Evolutionary conservation across 2,113 vertebrate genomes (phyloP), one percentile per base, ranked within the genome.

Genomic region (Harpagus bidentatus): DNA sequence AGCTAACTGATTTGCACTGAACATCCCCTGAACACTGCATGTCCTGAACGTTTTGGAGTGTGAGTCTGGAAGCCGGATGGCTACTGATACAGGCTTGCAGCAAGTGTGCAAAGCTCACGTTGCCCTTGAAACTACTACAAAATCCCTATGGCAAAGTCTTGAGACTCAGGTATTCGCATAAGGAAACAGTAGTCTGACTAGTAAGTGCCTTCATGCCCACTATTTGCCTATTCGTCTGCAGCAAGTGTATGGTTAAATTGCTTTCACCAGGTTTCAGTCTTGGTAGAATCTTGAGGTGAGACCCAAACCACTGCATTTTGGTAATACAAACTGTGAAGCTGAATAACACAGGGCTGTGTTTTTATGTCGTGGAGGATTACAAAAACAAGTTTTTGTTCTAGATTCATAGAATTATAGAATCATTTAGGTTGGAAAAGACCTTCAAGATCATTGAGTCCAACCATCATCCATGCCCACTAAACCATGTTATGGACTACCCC

Each of bases 121-220:
- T 78, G 52, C 17, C 82, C 66, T 67, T 85, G 55, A 78, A 70
- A 59, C 28, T 16, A 5, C 43, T n/a, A 7, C 71, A 34, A 20
- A 93, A 86, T 43, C 71, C 25, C 22, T 23, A 7, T 12, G 74
- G 43, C 28, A 47, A 42, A 63, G 13, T 22, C 56, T 62, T 12
- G 40, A 16, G 0, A 1, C 8, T 47, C 0, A 0, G 31, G 4
- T 16, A 22, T 88, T 62, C 6, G 15, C 38, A 7, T 22, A 26
- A 78, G 20, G 45, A 28, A 52, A 18, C 0, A 0, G 17, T 7
- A 22, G 9, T 29, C 13, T 63, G 58, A 18, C 36, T 59, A 10
- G 10, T 7, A 18, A 38, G 17, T 11, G 45, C 45, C 21, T n/a
- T 25, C 2, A 4, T 20, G 34, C 10, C 65, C 16, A 9, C 26